Evolutionary conservation across 2,113 vertebrate species (phyloP).

Genomic region (Hemiprocne comata): DNA sequence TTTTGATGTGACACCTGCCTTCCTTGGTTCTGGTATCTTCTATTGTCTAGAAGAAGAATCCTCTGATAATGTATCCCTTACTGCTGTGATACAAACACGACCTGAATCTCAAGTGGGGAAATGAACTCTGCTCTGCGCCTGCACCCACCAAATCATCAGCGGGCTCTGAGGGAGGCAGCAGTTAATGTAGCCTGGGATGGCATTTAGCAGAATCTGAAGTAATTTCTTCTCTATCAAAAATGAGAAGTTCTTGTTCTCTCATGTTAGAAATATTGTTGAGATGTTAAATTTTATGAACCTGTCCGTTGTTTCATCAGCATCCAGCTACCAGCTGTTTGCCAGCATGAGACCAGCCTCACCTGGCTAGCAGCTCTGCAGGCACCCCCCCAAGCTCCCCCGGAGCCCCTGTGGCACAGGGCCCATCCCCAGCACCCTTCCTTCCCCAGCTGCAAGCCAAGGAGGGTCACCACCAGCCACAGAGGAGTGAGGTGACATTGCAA

Average conservation of each 20-base stretch:
- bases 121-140: background rate
- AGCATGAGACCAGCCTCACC: fast-evolving
- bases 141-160: background rate
- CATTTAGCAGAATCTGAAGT: background rate
- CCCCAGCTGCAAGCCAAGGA: background rate
- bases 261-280: background rate
- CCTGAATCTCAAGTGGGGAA: background rate
- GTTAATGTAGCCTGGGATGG: background rate
- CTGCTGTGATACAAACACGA: background rate
- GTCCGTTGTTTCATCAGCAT: background rate
- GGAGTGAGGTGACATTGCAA: fast-evolving
- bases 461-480: background rate
- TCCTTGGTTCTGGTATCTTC: background rate
- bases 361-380: background rate
- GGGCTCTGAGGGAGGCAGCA: background rate
- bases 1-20: background rate
- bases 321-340: background rate
- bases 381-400: background rate
- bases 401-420: fast-evolving
- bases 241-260: background rate
- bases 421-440: background rate
- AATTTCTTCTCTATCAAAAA: background rate
- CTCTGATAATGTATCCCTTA: background rate
- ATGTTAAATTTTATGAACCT: background rate
- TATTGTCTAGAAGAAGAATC: background rate